phyloP scores from a whole-genome alignment of 2,888 invertebrate species.

The Coleophora deauratella region DNA sequence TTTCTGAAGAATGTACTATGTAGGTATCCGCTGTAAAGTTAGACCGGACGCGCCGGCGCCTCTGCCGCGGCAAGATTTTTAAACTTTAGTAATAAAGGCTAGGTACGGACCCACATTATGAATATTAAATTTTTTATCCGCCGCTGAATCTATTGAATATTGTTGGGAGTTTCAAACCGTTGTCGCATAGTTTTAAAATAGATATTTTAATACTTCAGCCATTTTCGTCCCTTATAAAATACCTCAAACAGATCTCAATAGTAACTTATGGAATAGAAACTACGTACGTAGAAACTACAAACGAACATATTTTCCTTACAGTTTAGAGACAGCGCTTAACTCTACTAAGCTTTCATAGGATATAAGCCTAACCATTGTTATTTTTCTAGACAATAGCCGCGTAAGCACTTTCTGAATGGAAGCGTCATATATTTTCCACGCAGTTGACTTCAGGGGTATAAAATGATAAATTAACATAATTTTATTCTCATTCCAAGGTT shows the following conservation, averaged over 20 bases:
- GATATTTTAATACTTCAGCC: neutral
- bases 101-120: slow-evolving; percentile 44
- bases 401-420: too few species aligned
- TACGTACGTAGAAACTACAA: neutral
- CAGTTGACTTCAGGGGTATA: too few species aligned
- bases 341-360: too few species aligned
- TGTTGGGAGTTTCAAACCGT: neutral
- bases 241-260: neutral
- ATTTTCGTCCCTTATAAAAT: neutral
- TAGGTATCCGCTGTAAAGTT: slow-evolving; percentile 33
- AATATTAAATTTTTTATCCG: slow-evolving; percentile 47
- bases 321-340: neutral
- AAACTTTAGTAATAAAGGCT: slow-evolving; percentile 62
- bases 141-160: slow-evolving; percentile 26
- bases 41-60: slow-evolving; percentile 1
- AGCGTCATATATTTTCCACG: too few species aligned
- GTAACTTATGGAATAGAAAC: neutral
- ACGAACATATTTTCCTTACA: neutral
- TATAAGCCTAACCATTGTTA: too few species aligned
- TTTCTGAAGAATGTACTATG: slow-evolving; percentile 27
- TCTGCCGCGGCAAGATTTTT: slow-evolving; percentile 42
- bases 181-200: neutral
- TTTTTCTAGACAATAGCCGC: too few species aligned
- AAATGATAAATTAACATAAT: too few species aligned
- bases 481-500: too few species aligned